These are phyloP conservation scores for Aselliscus stoliczkanus DNA, from an alignment of 2,797 vertebrate species.

Conservation along the genomic window DNA sequence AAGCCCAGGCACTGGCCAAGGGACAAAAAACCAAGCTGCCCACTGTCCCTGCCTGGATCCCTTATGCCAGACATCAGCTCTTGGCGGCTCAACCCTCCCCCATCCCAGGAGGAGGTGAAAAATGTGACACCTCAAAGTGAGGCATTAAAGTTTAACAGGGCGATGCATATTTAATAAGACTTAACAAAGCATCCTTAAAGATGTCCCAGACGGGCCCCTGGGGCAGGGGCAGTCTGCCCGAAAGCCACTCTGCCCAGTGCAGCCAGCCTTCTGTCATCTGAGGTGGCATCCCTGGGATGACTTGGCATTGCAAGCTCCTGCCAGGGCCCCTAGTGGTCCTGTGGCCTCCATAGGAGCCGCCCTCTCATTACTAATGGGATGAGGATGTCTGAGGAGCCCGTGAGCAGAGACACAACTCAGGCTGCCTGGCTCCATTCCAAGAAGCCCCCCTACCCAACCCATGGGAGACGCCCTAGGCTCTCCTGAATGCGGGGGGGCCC, in stretches of 20 bases:
- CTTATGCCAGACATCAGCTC: neutral
- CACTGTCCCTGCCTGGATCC: neutral
- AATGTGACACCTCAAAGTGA: slow-evolving; percentile 64
- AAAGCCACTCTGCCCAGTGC: neutral
- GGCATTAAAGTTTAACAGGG: slow-evolving; percentile 69
- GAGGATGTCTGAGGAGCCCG: slow-evolving; percentile 72
- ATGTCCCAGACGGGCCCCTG: slow-evolving; percentile 36
- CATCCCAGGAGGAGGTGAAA: slow-evolving; percentile 42
- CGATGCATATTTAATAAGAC: slow-evolving; percentile 66
- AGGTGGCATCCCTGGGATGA: slow-evolving; percentile 56
- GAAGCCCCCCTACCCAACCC: neutral
- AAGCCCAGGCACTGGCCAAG: rapidly evolving
- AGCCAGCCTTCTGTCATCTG: slow-evolving; percentile 46
- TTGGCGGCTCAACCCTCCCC: neutral
- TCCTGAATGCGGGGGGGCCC: rapidly evolving
- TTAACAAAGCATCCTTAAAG: slow-evolving; percentile 69
- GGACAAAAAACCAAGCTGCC: no score
- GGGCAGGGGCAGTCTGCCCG: neutral
- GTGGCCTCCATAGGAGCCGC: slow-evolving; percentile 73
- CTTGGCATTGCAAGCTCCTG: slow-evolving; percentile 74
- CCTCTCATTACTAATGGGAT: slow-evolving; percentile 79
- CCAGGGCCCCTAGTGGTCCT: slow-evolving; percentile 51
- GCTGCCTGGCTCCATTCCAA: slow-evolving; percentile 50
- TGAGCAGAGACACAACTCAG: slow-evolving; percentile 39
- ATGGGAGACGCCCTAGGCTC: rapidly evolving